phyloP scores from a whole-genome alignment of 2,113 vertebrate species.

The Melanostigma gelatinosum region DNA sequence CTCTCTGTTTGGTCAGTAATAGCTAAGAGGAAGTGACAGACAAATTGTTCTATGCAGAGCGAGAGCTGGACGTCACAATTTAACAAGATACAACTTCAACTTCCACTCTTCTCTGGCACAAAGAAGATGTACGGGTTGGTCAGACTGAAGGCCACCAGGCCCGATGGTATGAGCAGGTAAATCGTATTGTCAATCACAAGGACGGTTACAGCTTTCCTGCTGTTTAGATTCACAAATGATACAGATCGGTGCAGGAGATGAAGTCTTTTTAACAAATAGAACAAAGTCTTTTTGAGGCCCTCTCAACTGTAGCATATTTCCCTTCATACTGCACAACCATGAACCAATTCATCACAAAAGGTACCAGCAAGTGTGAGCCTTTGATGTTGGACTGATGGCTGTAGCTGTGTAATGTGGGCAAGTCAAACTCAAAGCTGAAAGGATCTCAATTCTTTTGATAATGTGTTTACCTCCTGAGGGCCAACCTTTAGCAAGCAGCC shows the following conservation, averaged over 20 bases:
- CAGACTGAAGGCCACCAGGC: not conserved
- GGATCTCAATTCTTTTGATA: not conserved
- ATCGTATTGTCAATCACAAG: not conserved
- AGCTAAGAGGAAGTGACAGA: not conserved
- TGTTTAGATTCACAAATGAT: not conserved
- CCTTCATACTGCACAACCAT: not conserved
- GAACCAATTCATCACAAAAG: not conserved
- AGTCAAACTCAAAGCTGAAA: not conserved
- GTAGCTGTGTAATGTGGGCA: not conserved
- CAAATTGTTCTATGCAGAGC: not conserved
- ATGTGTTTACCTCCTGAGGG: not conserved
- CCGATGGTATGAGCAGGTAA: not conserved
- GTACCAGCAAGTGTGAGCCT: not conserved
- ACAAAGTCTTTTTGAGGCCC: no score
- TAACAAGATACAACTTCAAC: no score
- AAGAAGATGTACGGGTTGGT: no score
- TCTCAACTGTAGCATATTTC: not conserved
- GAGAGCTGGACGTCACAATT: no score
- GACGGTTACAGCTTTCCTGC: not conserved
- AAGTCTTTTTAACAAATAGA: no score
- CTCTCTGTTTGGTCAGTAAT: not conserved
- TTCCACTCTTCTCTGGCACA: no score
- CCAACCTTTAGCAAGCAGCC: not conserved
- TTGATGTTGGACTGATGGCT: constrained; percentile 4
- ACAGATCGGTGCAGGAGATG: not conserved